Evolutionary conservation across 2,888 invertebrate genomes (phyloP).

Genomic region (Ferdinandea cuprea): DNA sequence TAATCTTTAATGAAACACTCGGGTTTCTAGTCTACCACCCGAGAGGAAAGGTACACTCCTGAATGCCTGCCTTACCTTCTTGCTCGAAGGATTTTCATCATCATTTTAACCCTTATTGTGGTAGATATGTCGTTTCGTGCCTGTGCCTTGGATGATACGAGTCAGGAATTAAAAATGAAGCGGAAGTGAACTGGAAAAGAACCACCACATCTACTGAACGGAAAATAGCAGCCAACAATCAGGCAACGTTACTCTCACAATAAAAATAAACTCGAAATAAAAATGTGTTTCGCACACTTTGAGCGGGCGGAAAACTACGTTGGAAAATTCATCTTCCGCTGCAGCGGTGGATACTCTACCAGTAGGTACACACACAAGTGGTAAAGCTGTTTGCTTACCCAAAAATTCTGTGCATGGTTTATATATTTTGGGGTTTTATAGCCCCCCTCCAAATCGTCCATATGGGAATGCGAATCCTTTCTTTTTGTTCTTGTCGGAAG

Average conservation of each 20-base stretch:
- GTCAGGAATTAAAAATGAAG: constrained; percentile 69
- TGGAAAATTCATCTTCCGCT: constrained; percentile 10
- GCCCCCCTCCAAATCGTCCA: too few relatives aligned
- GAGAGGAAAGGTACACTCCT: background rate
- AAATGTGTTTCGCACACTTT: background rate
- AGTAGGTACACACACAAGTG: constrained; percentile 24
- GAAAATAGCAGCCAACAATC: constrained; percentile 64
- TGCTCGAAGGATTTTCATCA: constrained; percentile 17
- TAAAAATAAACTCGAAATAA: constrained; percentile 2
- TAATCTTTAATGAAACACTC: constrained; percentile 67
- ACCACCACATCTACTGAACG: constrained; percentile 50
- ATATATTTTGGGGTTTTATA: constrained; percentile 17
- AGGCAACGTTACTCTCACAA: constrained; percentile 41
- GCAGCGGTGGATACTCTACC: background rate
- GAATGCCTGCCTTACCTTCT: constrained; percentile 31
- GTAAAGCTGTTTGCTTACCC: constrained; percentile 15
- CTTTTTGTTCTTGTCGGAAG: constrained; percentile 35
- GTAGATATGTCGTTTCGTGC: constrained; percentile 6
- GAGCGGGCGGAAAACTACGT: constrained; percentile 1
- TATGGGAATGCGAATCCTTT: background rate
- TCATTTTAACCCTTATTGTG: constrained; percentile 13
- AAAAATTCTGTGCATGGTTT: constrained; percentile 5
- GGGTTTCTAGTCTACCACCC: background rate
- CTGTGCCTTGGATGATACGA: constrained; percentile 37
- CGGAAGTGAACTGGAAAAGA: constrained; percentile 69